Evolutionary conservation across 1,140 invertebrate genomes (phyloP), one percentile per base, ranked within the genome.

Genomic region (Goniozus legneri): DNA sequence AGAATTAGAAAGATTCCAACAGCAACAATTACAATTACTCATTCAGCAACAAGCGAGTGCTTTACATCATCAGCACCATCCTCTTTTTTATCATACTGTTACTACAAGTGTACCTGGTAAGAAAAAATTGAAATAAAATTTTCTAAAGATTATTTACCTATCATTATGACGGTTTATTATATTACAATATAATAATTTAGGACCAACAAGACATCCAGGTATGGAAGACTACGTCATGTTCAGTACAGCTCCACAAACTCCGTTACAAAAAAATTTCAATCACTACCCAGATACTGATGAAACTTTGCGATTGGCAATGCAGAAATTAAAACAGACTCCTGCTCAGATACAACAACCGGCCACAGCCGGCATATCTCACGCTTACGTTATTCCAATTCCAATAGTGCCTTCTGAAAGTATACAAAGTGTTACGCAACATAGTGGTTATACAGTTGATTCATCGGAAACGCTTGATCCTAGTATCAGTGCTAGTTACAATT

Each of bases 181-280:
- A 27, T 27, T 27, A 38, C 47, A 12, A 36, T 16, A 7, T 32
- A 16, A 19, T 14, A 33, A 31, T 40, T 44, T 47, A 74, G 73
- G 67, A 34, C 62, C 70, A 69, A 60, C 60, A 39, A 64, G 71
- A 56, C 57, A 66, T 46, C 43, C 69, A 30, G 65, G 65, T 16
- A 59, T 69, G 10, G 74, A 76, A 37, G 75, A 77, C 42, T 74
- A 72, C 44, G 56, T 76, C 43, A 69, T 76, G 65, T 74, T 74
- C 46, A 75, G 69, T 31, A 72, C 73, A 39, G 65, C 71, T 4
- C 66, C 72, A 13, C 75, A 76, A 42, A 67, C 73, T 38, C 73
- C 74, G 16, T 55, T 73, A 24, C 70, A 70, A 41, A 67, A 69
- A 31, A 64, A 65, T 31, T 33, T 67, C 15, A 71, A 58, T 20